Conservation (phyloP, 2,888 invertebrate genomes). For the Epinotia ramella region DNA sequence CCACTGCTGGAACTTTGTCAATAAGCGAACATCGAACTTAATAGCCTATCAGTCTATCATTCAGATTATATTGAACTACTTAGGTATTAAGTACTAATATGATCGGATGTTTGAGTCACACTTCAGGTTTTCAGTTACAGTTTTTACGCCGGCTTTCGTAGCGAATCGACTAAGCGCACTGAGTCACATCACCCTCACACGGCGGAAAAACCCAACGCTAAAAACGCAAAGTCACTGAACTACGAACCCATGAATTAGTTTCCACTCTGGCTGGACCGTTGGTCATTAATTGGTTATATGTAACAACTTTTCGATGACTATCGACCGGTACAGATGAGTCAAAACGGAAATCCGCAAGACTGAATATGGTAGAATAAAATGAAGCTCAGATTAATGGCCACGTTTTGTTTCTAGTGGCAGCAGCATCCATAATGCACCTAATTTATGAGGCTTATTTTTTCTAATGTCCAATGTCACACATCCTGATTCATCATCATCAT, state of each 20-base stretch:
- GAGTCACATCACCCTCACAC: conserved; percentile 18
- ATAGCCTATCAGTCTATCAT: no score
- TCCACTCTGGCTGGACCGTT: conserved; percentile 2
- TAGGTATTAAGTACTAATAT: no score
- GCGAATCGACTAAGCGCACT: conserved; percentile 4
- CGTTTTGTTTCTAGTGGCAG: not conserved
- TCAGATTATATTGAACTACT: no score
- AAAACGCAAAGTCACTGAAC: conserved; percentile 34
- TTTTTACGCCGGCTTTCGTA: not conserved
- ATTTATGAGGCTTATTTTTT: no score
- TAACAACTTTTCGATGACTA: conserved; percentile 21
- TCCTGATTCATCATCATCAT: no score
- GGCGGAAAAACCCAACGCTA: conserved; percentile 19
- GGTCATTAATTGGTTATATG: conserved; percentile 30
- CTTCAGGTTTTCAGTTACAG: not conserved
- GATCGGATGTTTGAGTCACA: no score
- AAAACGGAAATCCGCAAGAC: conserved; percentile 47
- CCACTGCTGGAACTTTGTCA: not conserved
- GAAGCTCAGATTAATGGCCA: not conserved
- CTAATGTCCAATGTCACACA: no score
- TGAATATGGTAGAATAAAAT: conserved; percentile 26
- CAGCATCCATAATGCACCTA: not conserved
- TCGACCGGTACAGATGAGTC: conserved; percentile 39
- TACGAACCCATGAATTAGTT: conserved; percentile 24
- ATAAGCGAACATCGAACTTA: no score